These are phyloP conservation scores for Leptothorax acervorum DNA, from an alignment of 2,888 invertebrate species.

Conservation along the genomic window DNA sequence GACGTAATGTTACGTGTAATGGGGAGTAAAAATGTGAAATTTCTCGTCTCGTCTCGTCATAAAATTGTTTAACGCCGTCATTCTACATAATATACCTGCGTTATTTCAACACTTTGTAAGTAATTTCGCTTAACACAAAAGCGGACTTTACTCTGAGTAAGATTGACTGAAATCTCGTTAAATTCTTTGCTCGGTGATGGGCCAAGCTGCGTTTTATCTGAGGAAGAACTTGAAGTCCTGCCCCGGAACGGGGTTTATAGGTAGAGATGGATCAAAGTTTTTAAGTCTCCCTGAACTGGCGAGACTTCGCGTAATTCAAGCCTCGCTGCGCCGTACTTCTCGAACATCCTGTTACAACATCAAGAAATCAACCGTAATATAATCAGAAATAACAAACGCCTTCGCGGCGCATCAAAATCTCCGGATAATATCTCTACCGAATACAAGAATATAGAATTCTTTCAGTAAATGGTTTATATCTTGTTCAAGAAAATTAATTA, in stretches of 20 bases:
- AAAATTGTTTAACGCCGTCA: not conserved
- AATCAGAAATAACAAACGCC: constrained; percentile 23
- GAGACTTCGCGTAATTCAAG: constrained; percentile 73
- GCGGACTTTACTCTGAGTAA: constrained; percentile 42
- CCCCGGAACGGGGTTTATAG: constrained; percentile 64
- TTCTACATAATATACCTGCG: not conserved
- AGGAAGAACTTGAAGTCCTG: constrained; percentile 66
- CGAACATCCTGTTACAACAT: constrained; percentile 67
- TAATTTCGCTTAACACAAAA: constrained; percentile 46
- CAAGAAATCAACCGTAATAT: constrained; percentile 57
- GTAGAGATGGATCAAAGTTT: constrained; percentile 77
- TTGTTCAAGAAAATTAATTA: not conserved
- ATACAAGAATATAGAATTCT: not conserved
- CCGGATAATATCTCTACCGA: not conserved
- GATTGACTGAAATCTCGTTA: constrained; percentile 55
- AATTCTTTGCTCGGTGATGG: constrained; percentile 56
- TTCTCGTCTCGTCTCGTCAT: not conserved
- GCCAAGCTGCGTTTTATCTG: constrained; percentile 60
- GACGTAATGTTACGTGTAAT: not conserved
- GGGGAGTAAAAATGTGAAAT: not conserved
- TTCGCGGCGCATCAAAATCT: constrained; percentile 36
- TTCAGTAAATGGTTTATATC: not conserved
- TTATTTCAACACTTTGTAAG: constrained; percentile 39
- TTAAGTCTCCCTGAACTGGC: constrained; percentile 77
- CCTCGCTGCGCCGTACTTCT: constrained; percentile 68